Base-by-base conservation (phyloP, 1,140 invertebrate species). In the Tyrophagus putrescentiae region DNA sequence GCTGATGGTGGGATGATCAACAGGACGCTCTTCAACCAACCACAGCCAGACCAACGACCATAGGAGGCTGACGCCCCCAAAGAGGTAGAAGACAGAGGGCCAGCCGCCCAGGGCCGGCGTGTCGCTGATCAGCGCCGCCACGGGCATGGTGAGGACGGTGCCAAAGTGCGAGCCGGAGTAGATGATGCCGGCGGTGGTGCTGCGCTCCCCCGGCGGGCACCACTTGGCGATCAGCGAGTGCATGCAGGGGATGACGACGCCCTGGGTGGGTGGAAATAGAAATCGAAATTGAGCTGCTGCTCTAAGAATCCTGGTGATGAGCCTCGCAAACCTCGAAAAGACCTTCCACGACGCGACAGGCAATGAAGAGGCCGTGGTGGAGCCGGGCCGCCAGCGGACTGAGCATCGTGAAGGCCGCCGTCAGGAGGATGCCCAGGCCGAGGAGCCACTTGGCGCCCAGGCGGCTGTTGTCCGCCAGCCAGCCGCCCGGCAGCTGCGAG, bases 11-110 rank as follows among this genome's bases (percentile, higher is more conserved):
- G 87, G 87, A 77, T 96, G 90, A 57, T 83, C 74, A 1, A 79
- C 79, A 0, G 92, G 92, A 0, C 82, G 82, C 68, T 95, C 87
- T 69, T 81, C 89, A 5, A 91, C 80, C 18, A 93, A 73, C 0
- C 83, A 70, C 70, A 87, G 84, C 91, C 90, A 95, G 0, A 81
- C 68, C 3, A 84, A 66, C 28, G 84, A 85, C 89, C 90, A 94
- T 34, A 85, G 62, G 29, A 88, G 66, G 2, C 84, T 84, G 50
- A 87, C 74, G 34, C 27, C 44, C 63, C 79, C 84, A 11, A 81
- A 80, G 16, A 82, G 72, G 61, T 85, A 85, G 69, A 83, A 87
- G 1, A 82, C 80, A 66, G 78, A 78, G 31, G 77, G 76, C 84
- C 84, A 87, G 23, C 84, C 83, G 1, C 64, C 66, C 21, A 65